phyloP scores from a whole-genome alignment of 2,888 invertebrate species.

The Myopa testacea region DNA sequence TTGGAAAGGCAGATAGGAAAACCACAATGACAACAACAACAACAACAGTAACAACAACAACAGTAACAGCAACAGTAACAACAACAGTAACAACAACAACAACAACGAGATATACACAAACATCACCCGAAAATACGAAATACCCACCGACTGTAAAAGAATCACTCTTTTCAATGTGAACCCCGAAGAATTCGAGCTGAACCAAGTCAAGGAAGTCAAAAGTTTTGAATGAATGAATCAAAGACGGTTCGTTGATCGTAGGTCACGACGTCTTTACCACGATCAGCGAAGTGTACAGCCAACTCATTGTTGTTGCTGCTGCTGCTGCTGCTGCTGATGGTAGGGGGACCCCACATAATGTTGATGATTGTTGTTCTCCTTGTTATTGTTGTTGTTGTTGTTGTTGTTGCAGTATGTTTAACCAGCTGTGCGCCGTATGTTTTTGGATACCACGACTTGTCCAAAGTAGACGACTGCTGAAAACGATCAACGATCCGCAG shows the following conservation, averaged over 20 bases:
- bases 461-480: conserved; percentile 4
- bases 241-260: conserved; percentile 61
- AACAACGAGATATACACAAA: not conserved
- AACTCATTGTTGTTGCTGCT: not conserved
- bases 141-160: not conserved
- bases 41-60: not conserved
- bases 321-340: not conserved
- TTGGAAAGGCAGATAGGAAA: not conserved
- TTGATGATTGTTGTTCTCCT: not conserved
- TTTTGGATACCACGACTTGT: not conserved
- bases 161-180: not conserved
- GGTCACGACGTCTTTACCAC: conserved; percentile 58
- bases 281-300: not conserved
- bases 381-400: conserved; percentile 25
- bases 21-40: not conserved
- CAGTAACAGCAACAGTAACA: not conserved
- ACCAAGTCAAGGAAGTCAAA: not conserved
- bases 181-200: not conserved
- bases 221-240: conserved; percentile 32
- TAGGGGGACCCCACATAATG: not conserved
- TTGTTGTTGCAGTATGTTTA: conserved; percentile 3
- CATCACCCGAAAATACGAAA: no score
- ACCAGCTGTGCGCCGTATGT: conserved; percentile 28
- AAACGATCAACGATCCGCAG: conserved; percentile 36
- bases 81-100: not conserved